phyloP scores from a whole-genome alignment of 2,797 vertebrate genomes.

The Neomorphus geoffroyi region DNA sequence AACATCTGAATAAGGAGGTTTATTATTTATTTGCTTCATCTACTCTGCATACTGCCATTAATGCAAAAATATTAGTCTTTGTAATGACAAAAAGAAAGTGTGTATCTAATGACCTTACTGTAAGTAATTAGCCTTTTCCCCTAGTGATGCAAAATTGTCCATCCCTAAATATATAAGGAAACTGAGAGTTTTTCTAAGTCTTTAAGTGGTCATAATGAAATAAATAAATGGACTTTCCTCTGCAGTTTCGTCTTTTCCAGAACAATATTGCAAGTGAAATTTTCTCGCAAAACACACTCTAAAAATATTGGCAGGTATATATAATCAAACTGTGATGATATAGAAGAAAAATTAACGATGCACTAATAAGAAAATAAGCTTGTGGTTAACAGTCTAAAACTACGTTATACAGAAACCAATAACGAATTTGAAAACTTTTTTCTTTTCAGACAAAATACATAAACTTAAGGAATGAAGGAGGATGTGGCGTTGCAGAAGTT shows the following conservation, averaged over 20 bases:
- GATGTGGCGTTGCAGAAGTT: neutral
- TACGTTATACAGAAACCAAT: conserved; percentile 30
- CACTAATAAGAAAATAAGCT: conserved; percentile 28
- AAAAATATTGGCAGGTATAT: conserved; percentile 56
- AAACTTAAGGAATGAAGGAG: neutral
- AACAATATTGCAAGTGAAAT: neutral
- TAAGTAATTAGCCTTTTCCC: conserved; percentile 69
- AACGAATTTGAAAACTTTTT: conserved; percentile 32
- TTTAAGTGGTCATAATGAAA: neutral
- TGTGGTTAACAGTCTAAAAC: conserved; percentile 50
- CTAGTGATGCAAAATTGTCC: conserved; percentile 60
- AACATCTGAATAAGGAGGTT: conserved; percentile 38
- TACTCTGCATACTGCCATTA: conserved; percentile 42
- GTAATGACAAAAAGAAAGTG: conserved; percentile 68
- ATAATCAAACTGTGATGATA: conserved; percentile 38
- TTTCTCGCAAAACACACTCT: conserved; percentile 9
- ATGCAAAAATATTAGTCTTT: conserved; percentile 70
- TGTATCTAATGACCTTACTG: conserved; percentile 71
- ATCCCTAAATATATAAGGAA: conserved; percentile 62
- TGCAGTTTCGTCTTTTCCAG: neutral
- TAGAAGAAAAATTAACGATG: conserved; percentile 49
- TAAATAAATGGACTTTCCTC: neutral
- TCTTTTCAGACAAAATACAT: neutral
- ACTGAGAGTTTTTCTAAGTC: conserved; percentile 42
- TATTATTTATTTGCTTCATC: conserved; percentile 73